These are phyloP conservation scores for Crossaster papposus DNA, from an alignment of 53 echinoderm and acorn worm species.

Conservation along the genomic window DNA sequence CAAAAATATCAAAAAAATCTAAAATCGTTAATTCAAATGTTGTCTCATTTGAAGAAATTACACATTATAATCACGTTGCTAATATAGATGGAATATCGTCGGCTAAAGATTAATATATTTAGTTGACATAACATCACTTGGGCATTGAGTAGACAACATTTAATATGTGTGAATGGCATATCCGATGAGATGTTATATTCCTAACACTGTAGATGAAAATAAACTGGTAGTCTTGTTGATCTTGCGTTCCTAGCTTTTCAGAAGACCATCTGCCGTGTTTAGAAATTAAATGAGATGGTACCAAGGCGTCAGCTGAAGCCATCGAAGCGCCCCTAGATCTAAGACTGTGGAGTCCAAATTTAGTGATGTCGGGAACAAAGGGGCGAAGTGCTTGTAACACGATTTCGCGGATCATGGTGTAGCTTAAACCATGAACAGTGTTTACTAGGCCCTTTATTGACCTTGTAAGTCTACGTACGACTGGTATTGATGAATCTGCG, in stretches of 20 bases:
- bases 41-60: too few relatives aligned
- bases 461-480: background rate
- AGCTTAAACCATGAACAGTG: background rate
- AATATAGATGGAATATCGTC: too few relatives aligned
- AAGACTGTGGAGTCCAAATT: background rate
- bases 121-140: too few relatives aligned
- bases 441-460: background rate
- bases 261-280: constrained; percentile 36
- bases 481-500: background rate
- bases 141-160: too few relatives aligned
- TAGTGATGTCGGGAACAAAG: background rate
- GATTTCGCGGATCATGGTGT: background rate
- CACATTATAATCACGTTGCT: too few relatives aligned
- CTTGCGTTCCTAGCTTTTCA: constrained; percentile 24
- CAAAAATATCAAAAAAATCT: too few relatives aligned
- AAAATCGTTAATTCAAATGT: too few relatives aligned
- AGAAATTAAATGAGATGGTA: constrained; percentile 26
- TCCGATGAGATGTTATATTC: too few relatives aligned
- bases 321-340: background rate
- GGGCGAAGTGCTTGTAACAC: background rate
- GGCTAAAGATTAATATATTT: too few relatives aligned
- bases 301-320: background rate
- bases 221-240: background rate
- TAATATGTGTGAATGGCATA: too few relatives aligned
- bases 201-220: background rate